Percentiles rank a stretch among this genome's conserved stretches.
Evolutionary conservation across 1,140 invertebrate species (phyloP).

Genomic region (Capitella teleta): DNA sequence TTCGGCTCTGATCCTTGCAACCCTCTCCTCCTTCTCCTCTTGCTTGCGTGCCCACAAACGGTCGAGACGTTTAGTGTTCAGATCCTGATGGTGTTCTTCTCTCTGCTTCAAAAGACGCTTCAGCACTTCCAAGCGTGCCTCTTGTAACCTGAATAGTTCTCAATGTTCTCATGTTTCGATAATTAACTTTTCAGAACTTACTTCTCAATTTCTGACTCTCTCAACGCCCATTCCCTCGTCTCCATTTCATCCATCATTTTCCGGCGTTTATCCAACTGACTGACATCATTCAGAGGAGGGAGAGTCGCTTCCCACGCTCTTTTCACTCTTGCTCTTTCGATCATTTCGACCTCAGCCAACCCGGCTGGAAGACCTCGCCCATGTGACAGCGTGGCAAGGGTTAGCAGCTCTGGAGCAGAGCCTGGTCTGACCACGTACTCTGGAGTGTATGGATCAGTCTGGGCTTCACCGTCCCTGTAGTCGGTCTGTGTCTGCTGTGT

Average conservation of each 20-base stretch:
- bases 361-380: constrained; percentile 54
- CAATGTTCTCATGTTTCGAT: too few species aligned
- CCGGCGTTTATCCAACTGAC: constrained; percentile 46
- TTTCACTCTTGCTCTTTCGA: constrained; percentile 50
- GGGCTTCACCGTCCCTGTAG: constrained; percentile 61
- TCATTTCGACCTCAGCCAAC: constrained; percentile 51
- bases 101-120: constrained; percentile 37
- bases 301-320: constrained; percentile 49
- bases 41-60: constrained; percentile 40
- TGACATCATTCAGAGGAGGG: constrained; percentile 43
- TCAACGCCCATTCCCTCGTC: constrained; percentile 52
- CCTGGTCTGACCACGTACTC: constrained; percentile 47
- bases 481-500: constrained; percentile 55
- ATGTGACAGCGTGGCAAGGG: constrained; percentile 52
- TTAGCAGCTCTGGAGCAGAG: constrained; percentile 51
- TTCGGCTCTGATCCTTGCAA: constrained; percentile 37
- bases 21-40: constrained; percentile 32
- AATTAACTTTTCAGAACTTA: too few species aligned
- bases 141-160: constrained; percentile 38
- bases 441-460: constrained; percentile 65
- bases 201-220: constrained; percentile 50
- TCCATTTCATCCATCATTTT: constrained; percentile 53
- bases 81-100: constrained; percentile 39
- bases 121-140: constrained; percentile 36
- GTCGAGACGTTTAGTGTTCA: constrained; percentile 39